phyloP scores from a whole-genome alignment of 2,797 vertebrate species.

The Myotis pilosus region DNA sequence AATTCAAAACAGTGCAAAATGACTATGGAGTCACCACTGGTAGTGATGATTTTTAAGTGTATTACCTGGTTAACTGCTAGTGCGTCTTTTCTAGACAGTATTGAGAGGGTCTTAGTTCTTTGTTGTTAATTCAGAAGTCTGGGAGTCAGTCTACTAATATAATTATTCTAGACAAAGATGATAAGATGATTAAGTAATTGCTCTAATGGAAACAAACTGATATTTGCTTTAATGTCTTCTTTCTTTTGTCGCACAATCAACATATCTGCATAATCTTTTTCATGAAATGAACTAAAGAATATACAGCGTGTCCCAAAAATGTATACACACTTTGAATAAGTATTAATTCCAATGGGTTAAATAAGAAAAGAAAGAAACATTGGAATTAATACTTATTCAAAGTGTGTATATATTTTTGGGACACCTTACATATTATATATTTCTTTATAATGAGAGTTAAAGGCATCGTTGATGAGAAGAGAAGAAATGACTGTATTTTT shows the following conservation, averaged over 20 bases:
- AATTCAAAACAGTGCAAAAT: slow-evolving; percentile 46
- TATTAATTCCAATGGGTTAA: no score
- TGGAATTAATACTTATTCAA: no score
- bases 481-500: slow-evolving; percentile 38
- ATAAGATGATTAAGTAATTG: slow-evolving; percentile 65
- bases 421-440: not conserved
- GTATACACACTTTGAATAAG: no score
- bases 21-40: not conserved
- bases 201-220: slow-evolving; percentile 24
- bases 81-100: not conserved
- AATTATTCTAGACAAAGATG: slow-evolving; percentile 65
- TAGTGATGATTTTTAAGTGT: slow-evolving; percentile 44
- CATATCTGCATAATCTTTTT: slow-evolving; percentile 37
- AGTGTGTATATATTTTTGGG: no score
- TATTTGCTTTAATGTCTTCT: slow-evolving; percentile 42
- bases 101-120: slow-evolving; percentile 29
- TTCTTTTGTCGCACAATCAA: slow-evolving; percentile 40
- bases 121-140: slow-evolving; percentile 69
- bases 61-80: slow-evolving; percentile 53
- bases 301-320: no score
- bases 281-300: slow-evolving; percentile 24
- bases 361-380: no score
- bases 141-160: slow-evolving; percentile 69
- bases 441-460: slow-evolving; percentile 41
- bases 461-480: slow-evolving; percentile 30